phyloP scores from a whole-genome alignment of 1,140 invertebrate species.

The Drosophila novamexicana region DNA sequence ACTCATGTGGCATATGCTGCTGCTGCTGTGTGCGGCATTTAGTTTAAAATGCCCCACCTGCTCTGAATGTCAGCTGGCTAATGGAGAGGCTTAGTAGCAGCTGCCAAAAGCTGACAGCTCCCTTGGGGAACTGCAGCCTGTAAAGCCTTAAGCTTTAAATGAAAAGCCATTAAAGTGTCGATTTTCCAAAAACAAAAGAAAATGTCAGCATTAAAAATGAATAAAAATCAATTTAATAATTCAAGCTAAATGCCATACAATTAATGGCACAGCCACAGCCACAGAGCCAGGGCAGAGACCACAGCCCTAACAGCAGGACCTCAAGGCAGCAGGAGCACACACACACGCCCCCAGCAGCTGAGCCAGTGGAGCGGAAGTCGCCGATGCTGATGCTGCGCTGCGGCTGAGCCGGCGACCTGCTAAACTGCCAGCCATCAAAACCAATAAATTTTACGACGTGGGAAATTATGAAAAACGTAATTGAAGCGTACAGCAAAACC shows the following conservation, averaged over 20 bases:
- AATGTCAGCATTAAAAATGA: constrained; percentile 60
- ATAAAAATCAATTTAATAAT: constrained; percentile 82
- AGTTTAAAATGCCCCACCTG: constrained; percentile 22
- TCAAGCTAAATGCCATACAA: constrained; percentile 75
- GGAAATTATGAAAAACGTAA: constrained; percentile 80
- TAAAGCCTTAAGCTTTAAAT: constrained; percentile 62
- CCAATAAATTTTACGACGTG: constrained; percentile 78
- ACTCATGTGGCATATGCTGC: constrained; percentile 64
- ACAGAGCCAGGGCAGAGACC: not conserved
- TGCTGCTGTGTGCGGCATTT: constrained; percentile 13
- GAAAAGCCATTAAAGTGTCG: constrained; percentile 43
- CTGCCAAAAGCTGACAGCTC: constrained; percentile 40
- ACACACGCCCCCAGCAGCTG: constrained; percentile 41
- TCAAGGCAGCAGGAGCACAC: constrained; percentile 27
- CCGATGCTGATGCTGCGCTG: not conserved
- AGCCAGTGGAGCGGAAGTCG: constrained; percentile 72
- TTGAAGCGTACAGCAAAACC: constrained; percentile 54
- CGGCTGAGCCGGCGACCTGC: constrained; percentile 18
- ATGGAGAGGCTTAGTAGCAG: constrained; percentile 48
- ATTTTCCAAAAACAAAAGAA: constrained; percentile 30
- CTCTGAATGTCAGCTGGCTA: constrained; percentile 28
- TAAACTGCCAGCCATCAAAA: constrained; percentile 53
- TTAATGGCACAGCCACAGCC: constrained; percentile 52
- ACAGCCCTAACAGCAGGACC: constrained; percentile 45
- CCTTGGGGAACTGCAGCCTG: constrained; percentile 22